These are phyloP conservation scores for Ophion slaviceki DNA, from an alignment of 2,888 invertebrate species.

Conservation along the genomic window DNA sequence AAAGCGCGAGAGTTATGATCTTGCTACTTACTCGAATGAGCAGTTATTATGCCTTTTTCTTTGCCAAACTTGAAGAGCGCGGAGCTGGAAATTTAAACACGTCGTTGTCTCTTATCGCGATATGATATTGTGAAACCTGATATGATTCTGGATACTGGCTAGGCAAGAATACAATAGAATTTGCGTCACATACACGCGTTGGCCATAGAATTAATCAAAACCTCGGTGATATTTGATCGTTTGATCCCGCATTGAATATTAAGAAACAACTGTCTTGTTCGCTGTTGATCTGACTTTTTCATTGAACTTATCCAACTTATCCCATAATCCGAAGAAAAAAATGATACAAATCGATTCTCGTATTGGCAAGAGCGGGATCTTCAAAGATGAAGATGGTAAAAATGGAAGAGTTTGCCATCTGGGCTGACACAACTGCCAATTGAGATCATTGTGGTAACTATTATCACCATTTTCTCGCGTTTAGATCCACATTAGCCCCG, in stretches of 20 bases:
- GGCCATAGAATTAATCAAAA: not conserved
- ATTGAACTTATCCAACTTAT: no score
- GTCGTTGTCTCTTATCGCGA: constrained; percentile 10
- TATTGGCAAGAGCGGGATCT: not conserved
- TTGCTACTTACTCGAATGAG: not conserved
- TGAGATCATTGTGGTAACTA: not conserved
- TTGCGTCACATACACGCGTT: not conserved
- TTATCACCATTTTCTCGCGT: not conserved
- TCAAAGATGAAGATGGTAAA: not conserved
- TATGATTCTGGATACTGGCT: not conserved
- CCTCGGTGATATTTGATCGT: not conserved
- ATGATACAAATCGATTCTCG: not conserved
- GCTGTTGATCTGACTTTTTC: no score
- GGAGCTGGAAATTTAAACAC: not conserved
- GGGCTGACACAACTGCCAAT: no score
- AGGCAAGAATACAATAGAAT: not conserved
- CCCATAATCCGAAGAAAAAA: not conserved
- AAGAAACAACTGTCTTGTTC: no score
- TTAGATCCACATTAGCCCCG: not conserved
- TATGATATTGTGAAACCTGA: not conserved
- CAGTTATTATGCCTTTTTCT: not conserved
- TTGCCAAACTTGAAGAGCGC: not conserved
- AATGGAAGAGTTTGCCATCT: not conserved
- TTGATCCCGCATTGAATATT: not conserved
- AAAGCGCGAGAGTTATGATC: not conserved